Conservation (phyloP, 2,888 invertebrate species). For the Mythimna pallens region DNA sequence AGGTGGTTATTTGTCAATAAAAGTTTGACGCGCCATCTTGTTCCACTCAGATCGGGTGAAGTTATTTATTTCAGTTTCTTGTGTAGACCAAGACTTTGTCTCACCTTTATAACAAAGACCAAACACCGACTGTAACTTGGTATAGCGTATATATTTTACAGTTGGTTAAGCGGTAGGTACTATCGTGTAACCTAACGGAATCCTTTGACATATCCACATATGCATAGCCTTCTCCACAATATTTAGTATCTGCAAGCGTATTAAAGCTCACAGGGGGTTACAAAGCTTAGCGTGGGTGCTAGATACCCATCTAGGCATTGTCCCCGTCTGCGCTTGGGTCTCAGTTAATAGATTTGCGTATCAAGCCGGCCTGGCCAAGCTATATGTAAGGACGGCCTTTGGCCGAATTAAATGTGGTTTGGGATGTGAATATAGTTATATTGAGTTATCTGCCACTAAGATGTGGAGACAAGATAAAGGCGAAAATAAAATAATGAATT, state of each 20-base stretch:
- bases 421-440: not conserved
- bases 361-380: slow-evolving; percentile 43
- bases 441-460: not conserved
- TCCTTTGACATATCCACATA: slow-evolving; percentile 47
- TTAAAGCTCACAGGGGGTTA: slow-evolving; percentile 49
- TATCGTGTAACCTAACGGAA: slow-evolving; percentile 13
- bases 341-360: slow-evolving; percentile 70
- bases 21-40: too few species aligned
- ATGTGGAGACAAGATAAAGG: not conserved
- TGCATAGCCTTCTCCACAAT: slow-evolving; percentile 24
- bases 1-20: too few species aligned
- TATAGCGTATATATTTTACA: not conserved
- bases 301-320: slow-evolving; percentile 72
- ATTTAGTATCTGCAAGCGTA: slow-evolving; percentile 48
- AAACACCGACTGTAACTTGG: not conserved
- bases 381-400: slow-evolving; percentile 18
- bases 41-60: too few species aligned
- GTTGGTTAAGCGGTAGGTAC: not conserved
- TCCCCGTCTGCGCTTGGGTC: slow-evolving; percentile 61
- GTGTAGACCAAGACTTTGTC: not conserved
- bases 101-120: not conserved
- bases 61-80: not conserved
- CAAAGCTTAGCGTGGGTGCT: slow-evolving; percentile 67
- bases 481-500: not conserved
- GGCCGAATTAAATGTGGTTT: slow-evolving; percentile 38